Conservation (phyloP, 2,888 invertebrate species). For the Chesias legatella region DNA sequence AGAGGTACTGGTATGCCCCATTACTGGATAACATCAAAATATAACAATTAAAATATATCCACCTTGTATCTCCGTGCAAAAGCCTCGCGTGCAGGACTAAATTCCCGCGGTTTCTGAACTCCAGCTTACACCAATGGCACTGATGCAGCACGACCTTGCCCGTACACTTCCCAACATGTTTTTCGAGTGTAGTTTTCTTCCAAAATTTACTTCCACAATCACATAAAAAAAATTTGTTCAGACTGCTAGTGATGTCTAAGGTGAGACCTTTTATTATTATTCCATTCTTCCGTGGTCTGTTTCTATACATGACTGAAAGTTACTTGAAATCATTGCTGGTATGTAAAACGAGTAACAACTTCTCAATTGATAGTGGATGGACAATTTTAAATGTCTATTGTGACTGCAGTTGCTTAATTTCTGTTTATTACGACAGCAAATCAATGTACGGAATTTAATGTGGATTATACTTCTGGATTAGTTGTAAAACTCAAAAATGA, state of each 20-base stretch:
- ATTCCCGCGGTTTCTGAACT: conserved; percentile 38
- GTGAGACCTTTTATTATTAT: conserved; percentile 12
- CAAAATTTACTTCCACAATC: conserved; percentile 20
- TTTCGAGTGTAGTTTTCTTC: conserved; percentile 6
- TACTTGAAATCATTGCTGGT: not conserved
- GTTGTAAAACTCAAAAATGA: no score
- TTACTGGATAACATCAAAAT: no score
- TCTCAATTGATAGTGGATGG: no score
- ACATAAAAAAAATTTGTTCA: conserved; percentile 26
- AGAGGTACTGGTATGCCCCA: no score
- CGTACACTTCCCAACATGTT: conserved; percentile 11
- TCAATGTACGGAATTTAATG: no score
- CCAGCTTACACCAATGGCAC: conserved; percentile 37
- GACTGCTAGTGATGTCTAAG: conserved; percentile 26
- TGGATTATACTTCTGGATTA: no score
- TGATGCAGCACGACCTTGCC: conserved; percentile 3
- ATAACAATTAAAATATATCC: no score
- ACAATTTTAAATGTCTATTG: no score
- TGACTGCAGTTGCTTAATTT: no score
- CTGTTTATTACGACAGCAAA: no score
- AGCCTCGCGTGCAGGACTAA: conserved; percentile 29
- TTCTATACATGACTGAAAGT: conserved; percentile 8
- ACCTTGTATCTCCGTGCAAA: conserved; percentile 36
- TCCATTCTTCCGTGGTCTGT: conserved; percentile 9
- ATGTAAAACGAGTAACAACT: not conserved